Percentiles rank a stretch among this genome's conserved stretches.
phyloP scores from a whole-genome alignment of 2,797 vertebrate genomes.

The Clamator glandarius region DNA sequence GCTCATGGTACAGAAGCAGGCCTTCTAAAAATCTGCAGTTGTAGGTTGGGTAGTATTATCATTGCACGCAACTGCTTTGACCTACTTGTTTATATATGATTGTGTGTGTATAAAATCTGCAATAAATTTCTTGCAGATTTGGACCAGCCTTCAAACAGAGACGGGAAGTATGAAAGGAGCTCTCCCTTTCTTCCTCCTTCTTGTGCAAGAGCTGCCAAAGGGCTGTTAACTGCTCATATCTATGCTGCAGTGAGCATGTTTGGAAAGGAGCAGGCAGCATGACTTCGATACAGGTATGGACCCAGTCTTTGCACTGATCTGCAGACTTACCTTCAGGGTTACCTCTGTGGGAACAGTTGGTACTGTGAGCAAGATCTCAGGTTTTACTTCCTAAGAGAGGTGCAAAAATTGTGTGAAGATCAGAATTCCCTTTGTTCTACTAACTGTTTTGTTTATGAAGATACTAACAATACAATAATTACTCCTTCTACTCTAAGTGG shows the following conservation, averaged over 20 bases:
- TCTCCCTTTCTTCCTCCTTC: neutral
- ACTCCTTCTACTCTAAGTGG: neutral
- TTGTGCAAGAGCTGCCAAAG: neutral
- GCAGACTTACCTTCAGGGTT: neutral
- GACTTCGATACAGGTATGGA: rapidly evolving
- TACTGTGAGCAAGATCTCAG: neutral
- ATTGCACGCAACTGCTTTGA: neutral
- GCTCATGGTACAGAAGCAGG: neutral
- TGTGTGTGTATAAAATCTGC: neutral
- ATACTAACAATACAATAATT: neutral
- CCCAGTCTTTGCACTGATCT: neutral
- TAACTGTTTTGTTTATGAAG: neutral
- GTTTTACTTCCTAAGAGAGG: neutral
- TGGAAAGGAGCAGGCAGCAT: neutral
- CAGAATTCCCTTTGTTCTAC: neutral
- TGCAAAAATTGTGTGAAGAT: neutral
- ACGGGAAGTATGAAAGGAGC: neutral
- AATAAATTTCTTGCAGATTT: neutral
- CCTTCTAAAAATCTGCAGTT: neutral
- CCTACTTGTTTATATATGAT: neutral
- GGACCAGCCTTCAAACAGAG: neutral
- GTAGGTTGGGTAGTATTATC: neutral
- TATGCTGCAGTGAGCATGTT: neutral
- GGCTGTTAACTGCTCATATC: neutral
- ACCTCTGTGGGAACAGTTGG: neutral